A percentile compares a stretch with the other conserved stretches of the same genome.
Evolutionary conservation across 2,113 vertebrate genomes (phyloP).

Genomic region (Hoplias malabaricus): DNA sequence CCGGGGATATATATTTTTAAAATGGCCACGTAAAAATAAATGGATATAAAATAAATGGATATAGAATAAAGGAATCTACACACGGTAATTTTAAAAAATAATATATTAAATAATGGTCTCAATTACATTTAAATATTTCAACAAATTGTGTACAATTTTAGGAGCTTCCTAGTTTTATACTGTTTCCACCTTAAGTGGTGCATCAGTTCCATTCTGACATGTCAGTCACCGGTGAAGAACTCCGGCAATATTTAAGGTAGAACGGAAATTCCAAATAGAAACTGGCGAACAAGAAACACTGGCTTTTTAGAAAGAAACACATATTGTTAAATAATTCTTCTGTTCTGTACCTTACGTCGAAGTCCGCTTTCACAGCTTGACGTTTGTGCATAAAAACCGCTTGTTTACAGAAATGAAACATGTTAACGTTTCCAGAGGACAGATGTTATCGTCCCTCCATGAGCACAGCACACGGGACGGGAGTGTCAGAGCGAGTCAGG

Average conservation of each 20-base stretch:
- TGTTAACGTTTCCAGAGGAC: conserved; percentile 2
- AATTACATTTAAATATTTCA: no score
- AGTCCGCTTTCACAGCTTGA: background rate
- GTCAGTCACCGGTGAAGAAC: background rate
- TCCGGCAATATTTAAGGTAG: background rate
- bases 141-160: no score
- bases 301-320: no score
- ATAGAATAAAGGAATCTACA: no score
- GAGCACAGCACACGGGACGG: background rate
- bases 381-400: background rate
- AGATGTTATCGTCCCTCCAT: background rate
- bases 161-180: no score
- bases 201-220: background rate
- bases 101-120: no score
- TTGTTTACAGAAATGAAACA: background rate
- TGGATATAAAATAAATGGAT: no score
- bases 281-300: background rate
- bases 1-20: no score
- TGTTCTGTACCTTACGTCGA: background rate
- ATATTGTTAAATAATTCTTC: background rate
- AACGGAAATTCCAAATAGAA: background rate
- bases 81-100: no score
- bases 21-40: no score
- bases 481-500: background rate
- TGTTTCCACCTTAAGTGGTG: background rate